Evolutionary conservation across 2,888 invertebrate genomes (phyloP).

Genomic region (Hipparchia semele): DNA sequence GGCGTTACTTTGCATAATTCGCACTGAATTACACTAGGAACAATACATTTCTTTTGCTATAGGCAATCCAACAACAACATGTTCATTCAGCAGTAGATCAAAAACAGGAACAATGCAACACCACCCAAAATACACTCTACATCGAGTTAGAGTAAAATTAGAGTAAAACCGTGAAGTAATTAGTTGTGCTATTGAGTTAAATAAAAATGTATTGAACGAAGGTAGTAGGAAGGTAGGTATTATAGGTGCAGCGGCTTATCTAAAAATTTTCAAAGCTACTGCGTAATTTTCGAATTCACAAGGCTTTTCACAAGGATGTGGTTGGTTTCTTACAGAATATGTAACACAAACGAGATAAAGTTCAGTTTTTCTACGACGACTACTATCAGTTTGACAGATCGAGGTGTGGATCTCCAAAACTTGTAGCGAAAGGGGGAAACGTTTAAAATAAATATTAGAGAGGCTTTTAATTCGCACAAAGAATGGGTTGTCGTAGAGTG

Average conservation of each 20-base stretch:
- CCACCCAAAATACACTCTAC: no score
- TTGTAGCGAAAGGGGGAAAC: conserved; percentile 44
- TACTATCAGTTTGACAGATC: background rate
- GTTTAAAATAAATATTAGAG: conserved; percentile 62
- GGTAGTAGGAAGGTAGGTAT: no score
- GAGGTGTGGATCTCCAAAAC: conserved; percentile 24
- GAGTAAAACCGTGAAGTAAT: no score
- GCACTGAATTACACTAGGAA: background rate
- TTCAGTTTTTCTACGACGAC: background rate
- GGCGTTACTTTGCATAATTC: background rate
- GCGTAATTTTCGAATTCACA: background rate
- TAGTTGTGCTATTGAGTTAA: no score
- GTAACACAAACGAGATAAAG: no score
- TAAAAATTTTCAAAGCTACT: background rate
- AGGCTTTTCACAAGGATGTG: background rate
- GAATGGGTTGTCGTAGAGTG: conserved; percentile 36
- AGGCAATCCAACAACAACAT: no score
- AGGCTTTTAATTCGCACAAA: conserved; percentile 58
- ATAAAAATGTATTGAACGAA: no score
- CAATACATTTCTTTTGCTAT: no score
- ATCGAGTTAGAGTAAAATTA: no score
- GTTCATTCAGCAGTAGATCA: no score
- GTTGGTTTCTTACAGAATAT: no score
- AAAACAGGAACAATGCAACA: no score
- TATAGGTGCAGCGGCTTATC: background rate